phyloP scores from a whole-genome alignment of 2,113 vertebrate species.

The Stigmatopora nigra region DNA sequence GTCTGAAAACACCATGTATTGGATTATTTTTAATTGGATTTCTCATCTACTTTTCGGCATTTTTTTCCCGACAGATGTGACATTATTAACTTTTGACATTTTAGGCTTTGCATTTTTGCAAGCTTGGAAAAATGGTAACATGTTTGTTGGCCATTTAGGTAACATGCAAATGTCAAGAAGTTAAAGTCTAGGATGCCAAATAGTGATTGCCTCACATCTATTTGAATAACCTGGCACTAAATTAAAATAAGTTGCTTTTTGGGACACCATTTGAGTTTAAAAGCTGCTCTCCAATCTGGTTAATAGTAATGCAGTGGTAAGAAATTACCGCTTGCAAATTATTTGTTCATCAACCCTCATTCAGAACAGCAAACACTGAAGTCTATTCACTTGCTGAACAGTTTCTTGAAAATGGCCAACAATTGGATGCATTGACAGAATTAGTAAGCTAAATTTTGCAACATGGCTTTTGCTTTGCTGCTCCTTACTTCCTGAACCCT shows the following conservation, averaged over 20 bases:
- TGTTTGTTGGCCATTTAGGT: neutral
- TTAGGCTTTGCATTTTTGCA: neutral
- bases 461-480: neutral
- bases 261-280: neutral
- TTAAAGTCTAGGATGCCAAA: neutral
- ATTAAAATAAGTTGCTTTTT: neutral
- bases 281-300: neutral
- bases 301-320: neutral
- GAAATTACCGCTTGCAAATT: neutral
- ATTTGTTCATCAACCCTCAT: neutral
- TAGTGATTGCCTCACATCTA: neutral
- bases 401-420: neutral
- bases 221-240: neutral
- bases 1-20: neutral
- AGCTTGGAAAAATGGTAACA: neutral
- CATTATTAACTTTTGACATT: neutral
- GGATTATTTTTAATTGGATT: neutral
- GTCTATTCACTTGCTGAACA: neutral
- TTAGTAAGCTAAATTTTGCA: neutral
- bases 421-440: neutral
- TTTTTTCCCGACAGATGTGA: neutral
- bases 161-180: neutral
- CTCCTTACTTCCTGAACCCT: neutral
- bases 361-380: neutral
- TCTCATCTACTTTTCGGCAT: neutral